Evolutionary conservation across 2,113 vertebrate species (phyloP), one percentile per base, ranked within the genome.

Genomic region (Cnemophilus loriae): DNA sequence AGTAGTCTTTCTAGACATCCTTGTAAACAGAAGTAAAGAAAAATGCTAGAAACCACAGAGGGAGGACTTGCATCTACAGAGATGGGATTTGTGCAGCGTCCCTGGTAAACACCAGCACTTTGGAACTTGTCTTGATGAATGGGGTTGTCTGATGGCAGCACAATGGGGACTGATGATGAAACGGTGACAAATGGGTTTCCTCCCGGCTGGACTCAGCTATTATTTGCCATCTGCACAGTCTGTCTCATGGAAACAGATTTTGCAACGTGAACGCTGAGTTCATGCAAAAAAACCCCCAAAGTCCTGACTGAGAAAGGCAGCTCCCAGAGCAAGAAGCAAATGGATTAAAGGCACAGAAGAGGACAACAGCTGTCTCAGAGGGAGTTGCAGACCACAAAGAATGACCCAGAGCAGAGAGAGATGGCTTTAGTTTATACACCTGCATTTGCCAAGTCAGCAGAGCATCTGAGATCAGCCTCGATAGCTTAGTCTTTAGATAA

Each of bases 171-270:
- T 6, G 16, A 68, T 84, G 92, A 84, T 87, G 92, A 96, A 96
- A 94, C 7, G 23, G 77, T 94, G 80, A 95, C 88, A 96, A 96
- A 92, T 92, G 76, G 88, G 73, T 90, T 96, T 95, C 86, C 90
- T 96, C 42, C 61, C 21, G 3, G 90, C 83, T 82, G 77, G 88
- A 61, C 76, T 81, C 76, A 42, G 57, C 76, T 81, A 87, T 96
- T 95, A 87, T 93, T 94, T 93, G 88, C 86, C 86, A 96, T 93
- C 86, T 96, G 96, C 49, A 44, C 56, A 78, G 47, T 23, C 49
- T 37, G 84, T 61, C 84, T 94, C 85, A 55, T 11, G 35, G 50
- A 94, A 69, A 84, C 65, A 35, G 37, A 71, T 94, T 94, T 94
- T 92, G 90, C 90, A 92, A 94, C 47, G 78, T 0, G 4, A 86